Evolutionary conservation across 1,140 invertebrate genomes (phyloP).

Genomic region (Eurosta solidaginis): DNA sequence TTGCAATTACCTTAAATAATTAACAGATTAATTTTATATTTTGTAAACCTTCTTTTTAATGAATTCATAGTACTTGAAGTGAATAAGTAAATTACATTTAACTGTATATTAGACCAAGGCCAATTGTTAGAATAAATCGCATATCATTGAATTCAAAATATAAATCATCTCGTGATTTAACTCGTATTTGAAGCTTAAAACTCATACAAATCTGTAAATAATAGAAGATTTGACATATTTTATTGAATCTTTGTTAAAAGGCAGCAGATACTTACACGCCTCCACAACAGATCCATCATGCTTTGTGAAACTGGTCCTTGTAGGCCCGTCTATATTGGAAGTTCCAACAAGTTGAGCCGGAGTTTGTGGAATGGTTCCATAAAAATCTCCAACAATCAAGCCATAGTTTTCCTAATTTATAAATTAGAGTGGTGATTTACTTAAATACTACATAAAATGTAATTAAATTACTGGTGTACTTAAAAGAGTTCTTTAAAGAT

Average conservation of each 20-base stretch:
- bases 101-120: no score
- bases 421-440: no score
- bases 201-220: slow-evolving; percentile 43
- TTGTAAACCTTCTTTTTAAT: no score
- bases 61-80: no score
- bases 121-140: no score
- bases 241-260: background rate
- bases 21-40: no score
- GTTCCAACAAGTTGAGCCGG: slow-evolving; percentile 39
- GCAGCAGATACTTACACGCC: background rate
- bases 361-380: slow-evolving; percentile 42
- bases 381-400: slow-evolving; percentile 42
- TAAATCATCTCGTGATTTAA: slow-evolving; percentile 42
- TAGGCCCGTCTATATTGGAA: slow-evolving; percentile 36
- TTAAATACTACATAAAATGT: no score
- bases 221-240: background rate
- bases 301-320: slow-evolving; percentile 52
- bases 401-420: slow-evolving; percentile 40
- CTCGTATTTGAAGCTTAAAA: slow-evolving; percentile 35
- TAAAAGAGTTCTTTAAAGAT: no score
- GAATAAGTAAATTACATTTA: no score
- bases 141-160: no score
- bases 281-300: slow-evolving; percentile 43
- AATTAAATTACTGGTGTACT: no score
- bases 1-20: no score